phyloP scores from a whole-genome alignment of 2,888 invertebrate species.

The Nephrotoma flavescens region DNA sequence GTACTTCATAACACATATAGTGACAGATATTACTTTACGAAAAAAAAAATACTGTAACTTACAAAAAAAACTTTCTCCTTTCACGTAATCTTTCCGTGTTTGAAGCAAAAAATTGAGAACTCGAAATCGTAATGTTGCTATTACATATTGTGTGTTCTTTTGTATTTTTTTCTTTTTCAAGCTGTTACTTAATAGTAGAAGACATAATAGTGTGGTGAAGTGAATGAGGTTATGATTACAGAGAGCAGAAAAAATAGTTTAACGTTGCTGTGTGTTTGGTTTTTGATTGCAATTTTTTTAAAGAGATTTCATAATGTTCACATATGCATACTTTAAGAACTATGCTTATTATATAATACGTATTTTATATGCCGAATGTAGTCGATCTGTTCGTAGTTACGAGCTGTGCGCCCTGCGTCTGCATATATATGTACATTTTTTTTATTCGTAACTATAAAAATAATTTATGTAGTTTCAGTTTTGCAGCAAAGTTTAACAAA shows the following conservation, averaged over 20 bases:
- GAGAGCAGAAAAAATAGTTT: background rate
- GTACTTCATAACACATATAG: background rate
- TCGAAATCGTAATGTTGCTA: conserved; percentile 3
- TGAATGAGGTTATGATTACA: conserved; percentile 3
- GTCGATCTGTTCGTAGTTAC: background rate
- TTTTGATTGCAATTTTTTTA: background rate
- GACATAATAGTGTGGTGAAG: background rate
- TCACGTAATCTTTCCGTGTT: conserved; percentile 27
- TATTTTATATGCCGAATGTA: background rate
- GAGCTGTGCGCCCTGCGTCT: background rate
- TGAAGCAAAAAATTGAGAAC: conserved; percentile 11
- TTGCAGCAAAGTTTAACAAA: background rate
- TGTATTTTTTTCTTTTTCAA: background rate
- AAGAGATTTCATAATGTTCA: background rate
- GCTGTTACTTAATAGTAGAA: background rate
- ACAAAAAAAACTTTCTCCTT: conserved; percentile 25
- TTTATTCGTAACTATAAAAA: background rate
- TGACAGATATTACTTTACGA: background rate
- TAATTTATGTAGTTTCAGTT: background rate
- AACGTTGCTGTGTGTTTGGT: background rate
- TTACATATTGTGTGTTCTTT: conserved; percentile 4
- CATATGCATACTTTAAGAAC: background rate
- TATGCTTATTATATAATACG: background rate
- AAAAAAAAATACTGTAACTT: background rate
- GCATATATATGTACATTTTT: background rate